phyloP scores from a whole-genome alignment of 2,888 invertebrate species.

The Drosophila kambysellisi region DNA sequence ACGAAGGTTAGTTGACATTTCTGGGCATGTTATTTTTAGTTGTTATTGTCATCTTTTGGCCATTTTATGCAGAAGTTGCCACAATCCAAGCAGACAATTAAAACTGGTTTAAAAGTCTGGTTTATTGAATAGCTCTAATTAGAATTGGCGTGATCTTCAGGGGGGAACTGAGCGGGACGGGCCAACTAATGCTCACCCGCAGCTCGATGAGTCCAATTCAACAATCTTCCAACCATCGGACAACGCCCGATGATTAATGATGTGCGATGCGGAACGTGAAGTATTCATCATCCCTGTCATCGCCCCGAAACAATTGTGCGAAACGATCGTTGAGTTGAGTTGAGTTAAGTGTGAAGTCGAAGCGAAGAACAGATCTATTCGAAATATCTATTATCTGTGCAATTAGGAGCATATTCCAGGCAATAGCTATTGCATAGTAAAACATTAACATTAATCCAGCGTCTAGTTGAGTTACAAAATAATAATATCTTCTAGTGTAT shows the following conservation, averaged over 20 bases:
- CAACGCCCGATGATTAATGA: conserved; percentile 70
- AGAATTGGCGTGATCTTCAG: conserved; percentile 69
- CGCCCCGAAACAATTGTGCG: conserved; percentile 56
- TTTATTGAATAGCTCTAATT: conserved; percentile 76
- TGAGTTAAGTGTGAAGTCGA: background rate
- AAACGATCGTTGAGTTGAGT: conserved; percentile 34
- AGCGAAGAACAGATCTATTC: conserved; percentile 30
- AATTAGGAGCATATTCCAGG: background rate
- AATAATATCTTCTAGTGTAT: background rate
- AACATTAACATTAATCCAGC: background rate
- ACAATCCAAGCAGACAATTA: conserved; percentile 24
- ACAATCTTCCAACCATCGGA: conserved; percentile 24
- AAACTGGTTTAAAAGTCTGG: conserved; percentile 48
- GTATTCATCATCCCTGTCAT: conserved; percentile 74
- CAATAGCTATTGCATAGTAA: background rate
- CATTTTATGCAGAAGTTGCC: conserved; percentile 7
- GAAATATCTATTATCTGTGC: background rate
- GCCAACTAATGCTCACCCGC: conserved; percentile 44
- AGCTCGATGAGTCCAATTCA: conserved; percentile 58
- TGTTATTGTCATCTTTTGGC: conserved; percentile 16
- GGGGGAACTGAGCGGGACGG: background rate
- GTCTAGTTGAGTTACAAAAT: background rate
- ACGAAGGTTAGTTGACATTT: conserved; percentile 41
- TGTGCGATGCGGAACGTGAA: conserved; percentile 35
- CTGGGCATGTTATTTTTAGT: conserved; percentile 34